These are phyloP conservation scores for Stomatorhinus walkeri DNA, from an alignment of 2,797 vertebrate species.

Conservation along the genomic window DNA sequence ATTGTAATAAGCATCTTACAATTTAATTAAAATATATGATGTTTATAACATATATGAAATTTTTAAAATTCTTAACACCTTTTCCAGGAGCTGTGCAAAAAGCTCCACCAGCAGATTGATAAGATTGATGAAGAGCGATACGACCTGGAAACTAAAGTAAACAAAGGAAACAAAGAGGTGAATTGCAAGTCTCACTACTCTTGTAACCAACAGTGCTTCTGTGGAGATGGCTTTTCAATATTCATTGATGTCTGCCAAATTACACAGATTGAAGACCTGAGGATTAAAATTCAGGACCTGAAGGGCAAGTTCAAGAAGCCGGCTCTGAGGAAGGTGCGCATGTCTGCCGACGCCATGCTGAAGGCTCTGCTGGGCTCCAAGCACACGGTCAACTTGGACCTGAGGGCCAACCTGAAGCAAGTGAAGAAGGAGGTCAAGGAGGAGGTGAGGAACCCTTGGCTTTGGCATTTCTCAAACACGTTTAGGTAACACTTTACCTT, in stretches of 20 bases:
- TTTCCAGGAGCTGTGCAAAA: slow-evolving; percentile 75
- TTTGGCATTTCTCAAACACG: neutral
- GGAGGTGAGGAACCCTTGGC: slow-evolving; percentile 33
- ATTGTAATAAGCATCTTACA: neutral
- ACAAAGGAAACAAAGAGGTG: slow-evolving; percentile 82
- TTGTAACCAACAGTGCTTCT: neutral
- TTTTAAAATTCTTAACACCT: neutral
- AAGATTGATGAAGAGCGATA: slow-evolving; percentile 84
- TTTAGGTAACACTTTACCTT: neutral
- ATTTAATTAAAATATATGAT: neutral
- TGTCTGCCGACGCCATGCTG: slow-evolving; percentile 80
- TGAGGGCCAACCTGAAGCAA: slow-evolving; percentile 78
- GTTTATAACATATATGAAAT: neutral
- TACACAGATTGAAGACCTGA: slow-evolving; percentile 76
- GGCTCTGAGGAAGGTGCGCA: slow-evolving; percentile 66
- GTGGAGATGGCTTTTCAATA: neutral
- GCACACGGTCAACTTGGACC: slow-evolving; percentile 81
- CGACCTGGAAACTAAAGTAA: slow-evolving; percentile 76
- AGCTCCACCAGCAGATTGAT: slow-evolving; percentile 82
- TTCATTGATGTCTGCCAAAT: neutral
- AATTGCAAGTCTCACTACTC: neutral
- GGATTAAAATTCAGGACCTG: slow-evolving; percentile 75
- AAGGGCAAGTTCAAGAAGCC: slow-evolving; percentile 83
- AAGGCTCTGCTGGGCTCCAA: slow-evolving; percentile 78
- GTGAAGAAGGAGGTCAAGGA: slow-evolving; percentile 73